These are phyloP conservation scores for Nephrotoma appendiculata DNA, from an alignment of 2,888 invertebrate species.

Conservation along the genomic window DNA sequence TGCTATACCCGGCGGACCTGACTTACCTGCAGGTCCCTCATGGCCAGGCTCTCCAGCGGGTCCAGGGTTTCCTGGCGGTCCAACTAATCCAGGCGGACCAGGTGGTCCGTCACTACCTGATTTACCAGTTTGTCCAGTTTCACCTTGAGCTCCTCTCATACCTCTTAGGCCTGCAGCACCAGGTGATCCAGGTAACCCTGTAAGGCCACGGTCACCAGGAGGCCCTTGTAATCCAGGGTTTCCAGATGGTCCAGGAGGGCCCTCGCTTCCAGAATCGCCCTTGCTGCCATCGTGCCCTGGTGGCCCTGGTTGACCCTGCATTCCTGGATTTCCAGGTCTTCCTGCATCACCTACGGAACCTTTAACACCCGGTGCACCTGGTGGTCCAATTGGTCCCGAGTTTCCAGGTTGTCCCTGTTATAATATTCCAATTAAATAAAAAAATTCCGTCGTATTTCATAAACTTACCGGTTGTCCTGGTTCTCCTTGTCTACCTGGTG, in stretches of 20 bases:
- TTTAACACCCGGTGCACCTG: constrained; percentile 54
- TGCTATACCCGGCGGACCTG: constrained; percentile 53
- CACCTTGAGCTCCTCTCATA: constrained; percentile 38
- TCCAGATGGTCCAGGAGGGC: constrained; percentile 46
- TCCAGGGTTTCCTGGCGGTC: constrained; percentile 51
- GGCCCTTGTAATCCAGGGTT: constrained; percentile 41
- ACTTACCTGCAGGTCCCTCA: constrained; percentile 48
- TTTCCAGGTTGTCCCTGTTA: constrained; percentile 59
- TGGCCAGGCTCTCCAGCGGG: constrained; percentile 41
- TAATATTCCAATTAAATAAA: background rate
- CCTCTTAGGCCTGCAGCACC: constrained; percentile 20
- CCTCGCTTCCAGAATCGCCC: constrained; percentile 56
- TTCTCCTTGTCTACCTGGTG: constrained; percentile 64
- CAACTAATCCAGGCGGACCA: constrained; percentile 49
- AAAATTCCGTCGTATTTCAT: background rate
- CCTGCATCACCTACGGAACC: constrained; percentile 57
- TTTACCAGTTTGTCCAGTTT: constrained; percentile 56
- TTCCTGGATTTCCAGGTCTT: constrained; percentile 48
- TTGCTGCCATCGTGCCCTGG: constrained; percentile 60
- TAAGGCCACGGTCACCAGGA: constrained; percentile 32
- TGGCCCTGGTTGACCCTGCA: constrained; percentile 53
- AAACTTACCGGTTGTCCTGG: constrained; percentile 48
- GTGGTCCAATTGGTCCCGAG: constrained; percentile 48
- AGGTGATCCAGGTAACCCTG: constrained; percentile 20
- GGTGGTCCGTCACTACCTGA: constrained; percentile 57